These are phyloP conservation scores for Coptodon rendalli DNA, from an alignment of 2,113 vertebrate species.

Conservation along the genomic window DNA sequence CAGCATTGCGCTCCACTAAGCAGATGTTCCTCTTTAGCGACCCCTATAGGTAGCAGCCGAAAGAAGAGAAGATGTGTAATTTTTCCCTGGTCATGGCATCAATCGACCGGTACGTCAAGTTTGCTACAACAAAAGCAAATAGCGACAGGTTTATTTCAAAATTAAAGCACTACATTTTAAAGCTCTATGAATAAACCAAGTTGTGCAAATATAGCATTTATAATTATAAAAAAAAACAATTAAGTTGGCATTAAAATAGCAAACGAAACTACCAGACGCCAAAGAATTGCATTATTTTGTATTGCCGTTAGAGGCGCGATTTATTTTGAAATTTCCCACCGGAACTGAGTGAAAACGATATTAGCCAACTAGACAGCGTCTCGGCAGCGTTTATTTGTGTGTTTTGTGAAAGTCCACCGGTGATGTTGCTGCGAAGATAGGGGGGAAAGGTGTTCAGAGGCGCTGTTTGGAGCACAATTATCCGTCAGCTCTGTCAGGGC, in stretches of 20 bases:
- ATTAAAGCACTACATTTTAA: background rate
- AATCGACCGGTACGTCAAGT: background rate
- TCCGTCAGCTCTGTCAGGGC: background rate
- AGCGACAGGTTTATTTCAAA: background rate
- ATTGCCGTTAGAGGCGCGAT: background rate
- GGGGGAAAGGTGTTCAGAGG: background rate
- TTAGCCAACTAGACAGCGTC: background rate
- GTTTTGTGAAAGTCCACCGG: background rate
- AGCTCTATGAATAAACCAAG: background rate
- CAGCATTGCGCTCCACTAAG: background rate
- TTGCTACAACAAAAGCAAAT: background rate
- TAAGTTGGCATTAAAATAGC: background rate
- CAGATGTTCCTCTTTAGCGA: background rate
- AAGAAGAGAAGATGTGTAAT: background rate
- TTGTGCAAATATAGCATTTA: background rate
- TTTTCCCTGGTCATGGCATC: background rate
- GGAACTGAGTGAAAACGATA: background rate
- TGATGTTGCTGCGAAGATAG: background rate
- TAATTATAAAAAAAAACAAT: background rate
- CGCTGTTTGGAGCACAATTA: background rate
- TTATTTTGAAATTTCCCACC: background rate
- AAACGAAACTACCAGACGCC: background rate
- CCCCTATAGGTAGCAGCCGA: background rate
- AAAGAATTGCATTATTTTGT: background rate
- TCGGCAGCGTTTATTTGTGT: fast-evolving